A percentile compares a stretch with the other conserved stretches of the same genome.
These are phyloP conservation scores for Apaloderma vittatum DNA, from an alignment of 2,113 vertebrate genomes.

Conservation along the genomic window DNA sequence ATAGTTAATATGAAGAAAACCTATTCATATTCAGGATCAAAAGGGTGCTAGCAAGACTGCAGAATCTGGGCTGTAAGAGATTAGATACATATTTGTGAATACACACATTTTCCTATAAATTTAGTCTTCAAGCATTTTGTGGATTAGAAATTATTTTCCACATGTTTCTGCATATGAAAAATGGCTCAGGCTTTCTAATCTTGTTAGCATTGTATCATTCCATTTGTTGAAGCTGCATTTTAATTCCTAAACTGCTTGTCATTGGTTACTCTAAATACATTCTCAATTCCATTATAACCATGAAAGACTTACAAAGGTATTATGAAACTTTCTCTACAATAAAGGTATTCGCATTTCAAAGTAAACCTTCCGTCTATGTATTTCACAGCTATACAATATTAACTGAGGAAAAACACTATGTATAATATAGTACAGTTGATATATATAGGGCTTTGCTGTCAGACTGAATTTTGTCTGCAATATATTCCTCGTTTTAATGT, in stretches of 20 bases:
- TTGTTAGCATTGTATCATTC: slow-evolving; percentile 48
- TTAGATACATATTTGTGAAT: slow-evolving; percentile 46
- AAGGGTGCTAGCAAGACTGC: not conserved
- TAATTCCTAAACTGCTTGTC: slow-evolving; percentile 62
- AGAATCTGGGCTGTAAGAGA: slow-evolving; percentile 57
- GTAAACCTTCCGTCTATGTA: not conserved
- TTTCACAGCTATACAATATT: not conserved
- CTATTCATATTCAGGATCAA: slow-evolving; percentile 14
- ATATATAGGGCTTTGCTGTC: not conserved
- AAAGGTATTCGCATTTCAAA: not conserved
- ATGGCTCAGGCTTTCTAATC: slow-evolving; percentile 52
- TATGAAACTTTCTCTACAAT: not conserved
- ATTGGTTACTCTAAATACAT: slow-evolving; percentile 38
- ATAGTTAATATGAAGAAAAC: not conserved
- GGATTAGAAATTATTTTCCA: slow-evolving; percentile 65
- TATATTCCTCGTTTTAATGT: not conserved
- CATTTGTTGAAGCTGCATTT: slow-evolving; percentile 53
- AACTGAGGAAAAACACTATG: not conserved
- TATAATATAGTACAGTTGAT: not conserved
- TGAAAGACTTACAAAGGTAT: slow-evolving; percentile 45
- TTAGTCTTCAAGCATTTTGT: slow-evolving; percentile 36
- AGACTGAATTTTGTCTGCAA: not conserved
- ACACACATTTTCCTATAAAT: slow-evolving; percentile 27
- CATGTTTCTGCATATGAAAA: slow-evolving; percentile 64
- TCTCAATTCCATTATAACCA: slow-evolving; percentile 11